These are phyloP conservation scores for Cichladusa arquata DNA, from an alignment of 2,113 vertebrate genomes.

Conservation along the genomic window DNA sequence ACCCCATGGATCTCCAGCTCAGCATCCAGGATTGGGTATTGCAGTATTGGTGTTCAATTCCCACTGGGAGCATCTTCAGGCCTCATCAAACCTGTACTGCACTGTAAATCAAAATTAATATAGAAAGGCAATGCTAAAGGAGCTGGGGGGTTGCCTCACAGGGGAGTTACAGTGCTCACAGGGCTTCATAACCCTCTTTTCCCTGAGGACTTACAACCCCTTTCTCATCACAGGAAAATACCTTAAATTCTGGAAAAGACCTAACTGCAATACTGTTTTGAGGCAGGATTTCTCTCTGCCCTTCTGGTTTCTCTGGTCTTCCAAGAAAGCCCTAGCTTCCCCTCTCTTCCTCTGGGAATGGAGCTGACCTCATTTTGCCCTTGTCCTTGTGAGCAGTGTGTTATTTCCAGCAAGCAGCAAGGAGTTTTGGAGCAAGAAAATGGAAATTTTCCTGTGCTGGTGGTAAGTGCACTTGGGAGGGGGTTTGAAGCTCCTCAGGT, in stretches of 20 bases:
- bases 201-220: not conserved
- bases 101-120: not conserved
- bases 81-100: not conserved
- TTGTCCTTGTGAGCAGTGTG: not conserved
- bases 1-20: rapidly evolving
- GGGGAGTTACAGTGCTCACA: not conserved
- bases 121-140: not conserved
- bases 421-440: not conserved
- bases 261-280: not conserved
- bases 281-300: not conserved
- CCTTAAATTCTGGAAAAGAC: not conserved
- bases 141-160: not conserved
- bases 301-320: not conserved
- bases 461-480: not conserved
- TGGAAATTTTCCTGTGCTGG: not conserved
- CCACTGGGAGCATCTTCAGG: not conserved
- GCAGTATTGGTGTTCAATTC: not conserved
- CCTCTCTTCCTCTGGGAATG: not conserved
- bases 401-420: not conserved
- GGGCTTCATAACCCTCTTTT: not conserved
- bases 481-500: not conserved
- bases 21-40: not conserved
- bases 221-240: not conserved
- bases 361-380: not conserved
- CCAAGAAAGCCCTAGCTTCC: not conserved